Percentiles rank a stretch among this genome's conserved stretches.
Evolutionary conservation across 2,113 vertebrate genomes (phyloP).

Genomic region (Nematolebias whitei): DNA sequence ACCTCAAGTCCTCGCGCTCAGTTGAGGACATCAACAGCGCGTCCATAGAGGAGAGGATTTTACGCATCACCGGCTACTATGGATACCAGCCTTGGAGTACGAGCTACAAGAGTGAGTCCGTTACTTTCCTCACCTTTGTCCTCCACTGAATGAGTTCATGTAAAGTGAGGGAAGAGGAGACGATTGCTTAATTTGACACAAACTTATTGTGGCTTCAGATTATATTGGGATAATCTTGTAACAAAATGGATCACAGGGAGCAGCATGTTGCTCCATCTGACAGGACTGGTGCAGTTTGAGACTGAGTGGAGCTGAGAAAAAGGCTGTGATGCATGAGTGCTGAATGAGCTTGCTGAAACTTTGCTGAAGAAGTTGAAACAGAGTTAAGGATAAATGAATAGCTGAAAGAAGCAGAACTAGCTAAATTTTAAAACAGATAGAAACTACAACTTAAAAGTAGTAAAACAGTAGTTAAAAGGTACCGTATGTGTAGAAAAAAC

Average conservation of each 20-base stretch:
- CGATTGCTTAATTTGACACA: not conserved
- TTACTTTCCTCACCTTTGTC: not conserved
- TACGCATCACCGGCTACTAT: slow-evolving; percentile 93
- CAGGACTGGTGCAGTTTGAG: not conserved
- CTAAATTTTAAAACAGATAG: too few species aligned
- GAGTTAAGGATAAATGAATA: too few species aligned
- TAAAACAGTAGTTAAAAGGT: too few species aligned
- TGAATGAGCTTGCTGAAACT: too few species aligned
- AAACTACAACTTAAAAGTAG: too few species aligned
- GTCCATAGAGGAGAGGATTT: slow-evolving; percentile 92
- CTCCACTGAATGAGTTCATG: not conserved
- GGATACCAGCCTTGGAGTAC: slow-evolving; percentile 94
- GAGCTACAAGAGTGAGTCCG: slow-evolving; percentile 88
- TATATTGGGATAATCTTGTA: not conserved
- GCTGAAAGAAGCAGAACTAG: too few species aligned
- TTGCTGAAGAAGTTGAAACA: too few species aligned
- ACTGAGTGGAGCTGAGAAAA: not conserved
- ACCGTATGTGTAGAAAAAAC: too few species aligned
- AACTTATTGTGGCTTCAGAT: not conserved
- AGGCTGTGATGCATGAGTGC: too few species aligned
- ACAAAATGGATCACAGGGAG: not conserved
- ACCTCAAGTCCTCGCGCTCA: slow-evolving; percentile 92
- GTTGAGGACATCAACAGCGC: slow-evolving; percentile 92
- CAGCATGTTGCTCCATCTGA: not conserved
- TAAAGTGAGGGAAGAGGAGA: not conserved